Evolutionary conservation across 2,888 invertebrate species (phyloP).

Genomic region (Helobdella robusta): DNA sequence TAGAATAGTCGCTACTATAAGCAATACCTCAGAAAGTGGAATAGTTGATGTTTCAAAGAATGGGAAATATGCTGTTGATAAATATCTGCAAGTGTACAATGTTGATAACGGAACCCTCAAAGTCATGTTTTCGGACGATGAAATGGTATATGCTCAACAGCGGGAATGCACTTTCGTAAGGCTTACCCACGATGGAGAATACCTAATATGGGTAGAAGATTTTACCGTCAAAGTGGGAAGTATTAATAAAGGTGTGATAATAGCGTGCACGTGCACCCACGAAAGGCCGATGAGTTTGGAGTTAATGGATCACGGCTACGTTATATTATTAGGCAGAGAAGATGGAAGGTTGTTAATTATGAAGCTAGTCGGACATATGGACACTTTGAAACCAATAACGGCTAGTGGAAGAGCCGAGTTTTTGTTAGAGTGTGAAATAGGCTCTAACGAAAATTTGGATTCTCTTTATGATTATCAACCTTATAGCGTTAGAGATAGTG

Average conservation of each 20-base stretch:
- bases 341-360: constrained; percentile 35
- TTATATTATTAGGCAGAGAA: constrained; percentile 33
- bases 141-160: not conserved
- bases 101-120: constrained; percentile 23
- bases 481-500: constrained; percentile 22
- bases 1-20: constrained; percentile 17
- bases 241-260: constrained; percentile 21
- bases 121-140: constrained; percentile 17
- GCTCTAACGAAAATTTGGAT: constrained; percentile 28
- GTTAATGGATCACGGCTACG: constrained; percentile 32
- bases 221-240: constrained; percentile 30
- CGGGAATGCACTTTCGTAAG: constrained; percentile 27
- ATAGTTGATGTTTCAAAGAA: constrained; percentile 33
- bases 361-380: constrained; percentile 29
- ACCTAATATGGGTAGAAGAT: constrained; percentile 31
- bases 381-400: constrained; percentile 17
- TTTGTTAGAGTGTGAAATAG: constrained; percentile 28
- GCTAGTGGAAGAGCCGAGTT: constrained; percentile 24
- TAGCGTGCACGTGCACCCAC: constrained; percentile 33
- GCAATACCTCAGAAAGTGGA: constrained; percentile 24
- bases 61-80: constrained; percentile 31
- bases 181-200: constrained; percentile 33
- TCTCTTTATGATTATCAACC: constrained; percentile 22
- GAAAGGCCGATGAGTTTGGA: constrained; percentile 31
- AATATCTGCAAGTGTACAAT: constrained; percentile 31